Percentiles rank a stretch among this genome's conserved stretches.
These are phyloP conservation scores for Pantelozetes paolii DNA, from an alignment of 2,888 invertebrate genomes.

Conservation along the genomic window DNA sequence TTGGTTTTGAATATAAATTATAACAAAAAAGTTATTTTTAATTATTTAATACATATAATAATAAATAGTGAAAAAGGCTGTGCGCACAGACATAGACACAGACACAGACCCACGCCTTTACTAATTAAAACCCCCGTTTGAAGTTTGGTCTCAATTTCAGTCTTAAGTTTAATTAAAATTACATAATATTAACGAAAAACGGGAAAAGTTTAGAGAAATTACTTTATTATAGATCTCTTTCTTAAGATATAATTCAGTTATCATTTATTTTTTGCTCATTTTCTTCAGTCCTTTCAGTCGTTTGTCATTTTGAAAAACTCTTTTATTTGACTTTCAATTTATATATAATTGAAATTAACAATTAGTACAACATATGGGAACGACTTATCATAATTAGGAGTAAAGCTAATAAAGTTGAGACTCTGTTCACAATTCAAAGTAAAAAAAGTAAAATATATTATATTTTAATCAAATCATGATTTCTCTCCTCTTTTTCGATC, in stretches of 20 bases:
- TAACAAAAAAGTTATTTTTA: too few species aligned
- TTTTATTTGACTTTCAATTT: not conserved
- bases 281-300: not conserved
- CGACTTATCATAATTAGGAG: slow-evolving; percentile 34
- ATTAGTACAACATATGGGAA: slow-evolving; percentile 22
- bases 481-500: too few species aligned
- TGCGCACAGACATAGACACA: too few species aligned
- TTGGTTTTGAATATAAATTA: slow-evolving; percentile 4
- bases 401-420: not conserved
- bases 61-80: too few species aligned
- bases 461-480: slow-evolving; percentile 32
- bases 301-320: slow-evolving; percentile 1
- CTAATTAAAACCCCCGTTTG: too few species aligned
- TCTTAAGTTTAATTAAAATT: too few species aligned
- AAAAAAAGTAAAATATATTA: not conserved
- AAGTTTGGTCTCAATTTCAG: too few species aligned
- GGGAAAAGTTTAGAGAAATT: slow-evolving; percentile 4
- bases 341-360: slow-evolving; percentile 34
- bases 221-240: slow-evolving; percentile 10
- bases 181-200: too few species aligned
- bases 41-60: too few species aligned
- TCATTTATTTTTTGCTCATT: not conserved
- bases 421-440: not conserved
- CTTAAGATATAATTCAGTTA: slow-evolving; percentile 33
- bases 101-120: too few species aligned